phyloP scores from a whole-genome alignment of 2,113 vertebrate species.

The Toxostoma redivivum region DNA sequence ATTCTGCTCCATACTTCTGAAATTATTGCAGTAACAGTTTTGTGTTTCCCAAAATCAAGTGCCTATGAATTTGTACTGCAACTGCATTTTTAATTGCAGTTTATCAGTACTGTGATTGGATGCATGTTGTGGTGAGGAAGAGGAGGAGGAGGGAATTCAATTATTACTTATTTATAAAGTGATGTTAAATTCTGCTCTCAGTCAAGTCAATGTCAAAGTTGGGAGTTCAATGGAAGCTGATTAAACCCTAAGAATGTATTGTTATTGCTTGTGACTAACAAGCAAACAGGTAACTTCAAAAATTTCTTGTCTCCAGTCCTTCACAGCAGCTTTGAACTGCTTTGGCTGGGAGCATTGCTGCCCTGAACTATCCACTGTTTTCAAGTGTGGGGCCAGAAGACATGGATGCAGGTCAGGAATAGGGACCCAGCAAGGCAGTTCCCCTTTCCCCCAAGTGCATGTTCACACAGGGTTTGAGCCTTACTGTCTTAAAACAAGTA shows the following conservation, averaged over 20 bases:
- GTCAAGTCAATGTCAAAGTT: neutral
- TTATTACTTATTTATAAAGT: neutral
- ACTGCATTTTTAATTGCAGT: neutral
- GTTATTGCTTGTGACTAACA: neutral
- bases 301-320: neutral
- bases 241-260: neutral
- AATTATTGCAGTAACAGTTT: neutral
- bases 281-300: neutral
- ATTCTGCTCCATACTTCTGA: neutral
- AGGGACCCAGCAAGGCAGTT: neutral
- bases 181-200: neutral
- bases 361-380: neutral
- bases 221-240: neutral
- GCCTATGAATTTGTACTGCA: neutral
- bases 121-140: neutral
- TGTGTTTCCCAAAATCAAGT: neutral
- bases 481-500: neutral
- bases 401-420: rapidly evolving
- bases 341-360: rapidly evolving
- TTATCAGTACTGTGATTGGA: neutral
- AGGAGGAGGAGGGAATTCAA: neutral
- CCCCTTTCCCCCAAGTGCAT: rapidly evolving
- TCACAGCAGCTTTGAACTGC: neutral
- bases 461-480: neutral
- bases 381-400: neutral